These are phyloP conservation scores for Beaufortia kweichowensis DNA, from an alignment of 2,113 vertebrate species.

Conservation along the genomic window DNA sequence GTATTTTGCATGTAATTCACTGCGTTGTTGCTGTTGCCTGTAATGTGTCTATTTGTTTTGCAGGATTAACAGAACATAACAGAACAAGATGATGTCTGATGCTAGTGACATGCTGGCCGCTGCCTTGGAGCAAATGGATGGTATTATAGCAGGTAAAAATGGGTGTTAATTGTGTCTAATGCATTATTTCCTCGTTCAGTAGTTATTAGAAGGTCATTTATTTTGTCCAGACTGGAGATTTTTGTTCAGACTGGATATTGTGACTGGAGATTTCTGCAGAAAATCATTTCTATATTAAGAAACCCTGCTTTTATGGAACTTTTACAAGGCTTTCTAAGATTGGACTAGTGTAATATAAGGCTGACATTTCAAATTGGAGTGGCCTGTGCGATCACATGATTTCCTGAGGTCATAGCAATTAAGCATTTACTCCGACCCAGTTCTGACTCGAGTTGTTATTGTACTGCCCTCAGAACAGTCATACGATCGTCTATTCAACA, in stretches of 20 bases:
- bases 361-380: constrained; percentile 55
- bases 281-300: no score
- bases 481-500: constrained; percentile 3
- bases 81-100: constrained; percentile 91
- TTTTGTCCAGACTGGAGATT: no score
- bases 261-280: no score
- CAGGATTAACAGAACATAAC: constrained; percentile 54
- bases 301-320: background rate
- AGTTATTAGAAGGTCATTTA: no score
- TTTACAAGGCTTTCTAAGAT: constrained; percentile 9
- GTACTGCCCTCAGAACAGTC: background rate
- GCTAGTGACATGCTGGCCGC: constrained; percentile 98
- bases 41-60: background rate
- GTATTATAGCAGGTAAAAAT: constrained; percentile 93
- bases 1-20: no score
- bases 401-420: constrained; percentile 30
- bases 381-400: constrained; percentile 46
- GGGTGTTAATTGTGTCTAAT: background rate
- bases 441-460: constrained; percentile 20
- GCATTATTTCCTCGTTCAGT: background rate
- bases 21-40: no score
- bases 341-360: constrained; percentile 54
- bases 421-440: constrained; percentile 44
- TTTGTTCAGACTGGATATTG: no score
- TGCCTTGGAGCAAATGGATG: constrained; percentile 98